Evolutionary conservation across 2,888 invertebrate species (phyloP).

Genomic region (Spialia ferax): DNA sequence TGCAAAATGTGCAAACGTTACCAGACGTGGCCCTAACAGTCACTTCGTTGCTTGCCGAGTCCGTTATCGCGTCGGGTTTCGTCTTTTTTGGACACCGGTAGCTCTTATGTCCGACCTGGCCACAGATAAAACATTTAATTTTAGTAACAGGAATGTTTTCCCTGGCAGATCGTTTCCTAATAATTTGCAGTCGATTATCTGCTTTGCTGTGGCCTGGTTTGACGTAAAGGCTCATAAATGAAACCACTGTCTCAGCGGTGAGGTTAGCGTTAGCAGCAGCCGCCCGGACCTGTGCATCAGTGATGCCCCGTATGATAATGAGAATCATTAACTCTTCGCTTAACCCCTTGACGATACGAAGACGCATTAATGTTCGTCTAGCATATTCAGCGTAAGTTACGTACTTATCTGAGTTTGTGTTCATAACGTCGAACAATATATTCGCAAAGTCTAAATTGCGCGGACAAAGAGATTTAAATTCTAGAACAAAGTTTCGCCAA

Average conservation of each 20-base stretch:
- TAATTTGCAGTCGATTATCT: background rate
- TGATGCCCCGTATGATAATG: slow-evolving; percentile 38
- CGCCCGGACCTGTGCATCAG: slow-evolving; percentile 46
- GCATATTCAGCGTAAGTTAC: slow-evolving; percentile 13
- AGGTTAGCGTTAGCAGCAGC: slow-evolving; percentile 49
- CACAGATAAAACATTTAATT: background rate
- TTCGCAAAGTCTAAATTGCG: background rate
- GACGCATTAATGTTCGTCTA: background rate
- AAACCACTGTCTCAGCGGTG: slow-evolving; percentile 42
- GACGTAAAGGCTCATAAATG: slow-evolving; percentile 43
- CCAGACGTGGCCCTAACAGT: too few relatives aligned
- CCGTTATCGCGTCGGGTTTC: background rate
- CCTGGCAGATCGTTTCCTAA: background rate
- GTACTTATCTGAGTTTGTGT: background rate
- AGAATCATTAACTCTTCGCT: slow-evolving; percentile 9
- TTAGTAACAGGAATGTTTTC: background rate
- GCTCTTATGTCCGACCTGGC: slow-evolving; percentile 17
- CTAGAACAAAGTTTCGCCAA: too few relatives aligned
- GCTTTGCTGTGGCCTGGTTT: background rate
- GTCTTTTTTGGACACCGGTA: background rate
- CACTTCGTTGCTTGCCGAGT: background rate
- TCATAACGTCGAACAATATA: background rate
- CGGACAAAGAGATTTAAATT: too few relatives aligned
- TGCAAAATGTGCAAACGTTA: slow-evolving; percentile 44
- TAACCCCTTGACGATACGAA: background rate